These are phyloP conservation scores for Pseudococcus viburni DNA, from an alignment of 2,888 invertebrate genomes.

Conservation along the genomic window DNA sequence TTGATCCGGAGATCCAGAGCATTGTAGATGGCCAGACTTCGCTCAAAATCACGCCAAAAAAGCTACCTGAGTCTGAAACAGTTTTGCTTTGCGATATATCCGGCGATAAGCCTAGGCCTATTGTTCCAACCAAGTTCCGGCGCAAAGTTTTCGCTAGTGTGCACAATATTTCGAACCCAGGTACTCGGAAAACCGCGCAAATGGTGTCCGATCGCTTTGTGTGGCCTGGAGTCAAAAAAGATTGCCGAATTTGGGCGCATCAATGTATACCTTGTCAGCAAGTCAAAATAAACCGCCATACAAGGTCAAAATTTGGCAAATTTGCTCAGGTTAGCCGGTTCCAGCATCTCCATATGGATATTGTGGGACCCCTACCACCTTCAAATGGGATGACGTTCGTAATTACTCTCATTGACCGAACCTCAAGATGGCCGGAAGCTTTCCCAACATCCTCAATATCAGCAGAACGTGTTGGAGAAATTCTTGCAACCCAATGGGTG, in stretches of 20 bases:
- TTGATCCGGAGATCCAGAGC: too few species aligned
- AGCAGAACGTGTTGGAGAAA: background rate
- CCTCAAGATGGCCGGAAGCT: background rate
- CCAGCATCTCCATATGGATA: background rate
- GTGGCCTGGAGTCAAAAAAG: too few species aligned
- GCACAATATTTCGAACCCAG: too few species aligned
- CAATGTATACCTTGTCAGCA: slow-evolving; percentile 70
- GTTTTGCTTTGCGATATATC: too few species aligned
- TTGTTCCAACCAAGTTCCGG: too few species aligned
- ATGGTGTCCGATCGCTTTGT: too few species aligned
- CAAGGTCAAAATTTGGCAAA: slow-evolving; percentile 68
- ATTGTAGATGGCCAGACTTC: too few species aligned
- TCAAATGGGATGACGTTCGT: background rate
- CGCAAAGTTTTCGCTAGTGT: too few species aligned
- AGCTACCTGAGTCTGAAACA: too few species aligned
- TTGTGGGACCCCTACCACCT: background rate
- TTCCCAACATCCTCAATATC: background rate
- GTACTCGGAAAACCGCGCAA: too few species aligned
- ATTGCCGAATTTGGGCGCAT: slow-evolving; percentile 69
- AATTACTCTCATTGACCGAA: background rate
- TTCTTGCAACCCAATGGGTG: background rate
- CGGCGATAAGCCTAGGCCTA: too few species aligned
- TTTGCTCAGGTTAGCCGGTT: slow-evolving; percentile 68
- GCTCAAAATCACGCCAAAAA: too few species aligned
- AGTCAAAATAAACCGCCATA: slow-evolving; percentile 68